Percentiles rank a stretch among this genome's conserved stretches.
Evolutionary conservation across 2,113 vertebrate genomes (phyloP).

Genomic region (Calypte anna): DNA sequence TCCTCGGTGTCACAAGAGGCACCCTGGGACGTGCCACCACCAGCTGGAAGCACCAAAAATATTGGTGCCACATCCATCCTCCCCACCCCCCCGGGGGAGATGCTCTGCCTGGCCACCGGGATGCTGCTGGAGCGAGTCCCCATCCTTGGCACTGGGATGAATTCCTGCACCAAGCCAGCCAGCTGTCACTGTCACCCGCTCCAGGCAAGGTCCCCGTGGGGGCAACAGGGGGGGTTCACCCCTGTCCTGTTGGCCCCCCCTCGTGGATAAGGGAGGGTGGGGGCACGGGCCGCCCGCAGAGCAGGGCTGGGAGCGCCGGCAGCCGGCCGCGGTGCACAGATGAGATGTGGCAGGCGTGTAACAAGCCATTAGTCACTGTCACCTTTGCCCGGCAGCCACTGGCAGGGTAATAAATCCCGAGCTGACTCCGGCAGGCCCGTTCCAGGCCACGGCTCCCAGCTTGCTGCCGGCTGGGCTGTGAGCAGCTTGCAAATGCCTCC

Average conservation of each 20-base stretch:
- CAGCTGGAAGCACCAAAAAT: neutral
- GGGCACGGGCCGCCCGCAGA: neutral
- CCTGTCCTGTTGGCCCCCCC: neutral
- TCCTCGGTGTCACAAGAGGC: neutral
- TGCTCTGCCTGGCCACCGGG: neutral
- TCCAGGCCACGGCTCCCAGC: conserved; percentile 55
- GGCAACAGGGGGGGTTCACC: neutral
- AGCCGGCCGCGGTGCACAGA: neutral
- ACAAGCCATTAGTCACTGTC: conserved; percentile 78
- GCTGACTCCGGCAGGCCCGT: conserved; percentile 32
- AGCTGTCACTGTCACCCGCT: neutral
- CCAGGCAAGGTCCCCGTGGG: rapidly evolving
- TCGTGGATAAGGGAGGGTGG: neutral
- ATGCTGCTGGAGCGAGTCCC: rapidly evolving
- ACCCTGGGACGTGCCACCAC: neutral
- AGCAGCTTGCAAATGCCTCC: conserved; percentile 63
- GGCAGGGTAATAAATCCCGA: conserved; percentile 59
- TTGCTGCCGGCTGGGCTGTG: conserved; percentile 6
- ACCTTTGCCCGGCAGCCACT: conserved; percentile 66
- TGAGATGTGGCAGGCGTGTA: conserved; percentile 76
- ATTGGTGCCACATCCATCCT: too few relatives aligned
- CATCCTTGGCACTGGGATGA: rapidly evolving
- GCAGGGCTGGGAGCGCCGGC: conserved; percentile 36
- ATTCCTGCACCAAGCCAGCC: neutral
- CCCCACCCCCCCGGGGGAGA: too few relatives aligned